These are phyloP conservation scores for Hypomesus transpacificus DNA, from an alignment of 2,113 vertebrate species.

Conservation along the genomic window DNA sequence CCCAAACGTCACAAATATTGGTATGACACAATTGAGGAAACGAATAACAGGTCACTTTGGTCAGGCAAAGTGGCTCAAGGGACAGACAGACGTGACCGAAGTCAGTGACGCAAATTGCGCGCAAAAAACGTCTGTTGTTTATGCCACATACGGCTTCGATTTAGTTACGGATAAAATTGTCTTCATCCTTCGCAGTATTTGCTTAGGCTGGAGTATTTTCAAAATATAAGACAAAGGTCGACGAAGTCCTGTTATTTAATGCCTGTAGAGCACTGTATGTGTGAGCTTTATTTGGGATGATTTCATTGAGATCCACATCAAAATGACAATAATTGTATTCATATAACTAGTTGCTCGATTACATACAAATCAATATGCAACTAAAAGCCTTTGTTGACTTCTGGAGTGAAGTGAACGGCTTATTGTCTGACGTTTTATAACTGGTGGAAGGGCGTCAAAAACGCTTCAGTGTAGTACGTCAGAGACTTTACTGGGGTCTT, in stretches of 20 bases:
- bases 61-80: background rate
- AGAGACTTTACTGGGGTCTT: background rate
- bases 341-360: background rate
- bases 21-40: background rate
- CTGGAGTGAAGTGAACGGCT: constrained; percentile 23
- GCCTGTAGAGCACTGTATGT: too few species aligned
- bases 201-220: too few species aligned
- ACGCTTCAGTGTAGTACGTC: background rate
- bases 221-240: too few species aligned
- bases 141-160: background rate
- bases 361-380: background rate
- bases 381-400: constrained; percentile 14
- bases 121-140: constrained; percentile 19
- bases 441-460: constrained; percentile 40
- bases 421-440: constrained; percentile 66
- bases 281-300: too few species aligned
- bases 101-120: constrained; percentile 37
- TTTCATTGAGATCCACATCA: too few species aligned
- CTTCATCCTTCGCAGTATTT: too few species aligned
- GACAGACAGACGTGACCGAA: background rate
- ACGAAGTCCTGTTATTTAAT: too few species aligned
- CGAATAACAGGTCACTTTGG: background rate
- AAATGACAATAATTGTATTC: too few species aligned
- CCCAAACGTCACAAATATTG: background rate
- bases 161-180: too few species aligned